phyloP scores from a whole-genome alignment of 2,888 invertebrate species.

The Hipparchia sbordonii region DNA sequence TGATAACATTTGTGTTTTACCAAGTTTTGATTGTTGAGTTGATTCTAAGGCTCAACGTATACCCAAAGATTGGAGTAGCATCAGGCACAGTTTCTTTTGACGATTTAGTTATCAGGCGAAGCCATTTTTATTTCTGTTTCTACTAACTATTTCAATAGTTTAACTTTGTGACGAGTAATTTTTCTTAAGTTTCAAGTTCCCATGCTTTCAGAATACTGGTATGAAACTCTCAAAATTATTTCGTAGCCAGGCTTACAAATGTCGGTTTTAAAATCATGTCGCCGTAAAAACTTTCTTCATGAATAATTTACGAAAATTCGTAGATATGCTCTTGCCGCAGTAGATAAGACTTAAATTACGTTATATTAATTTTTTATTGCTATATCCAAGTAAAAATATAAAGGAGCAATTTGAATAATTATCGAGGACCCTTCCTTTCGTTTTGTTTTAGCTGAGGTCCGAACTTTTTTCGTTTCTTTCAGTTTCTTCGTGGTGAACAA shows the following conservation, averaged over 20 bases:
- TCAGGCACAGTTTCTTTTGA: too few species aligned
- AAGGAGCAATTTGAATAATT: constrained; percentile 75
- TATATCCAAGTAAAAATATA: constrained; percentile 72
- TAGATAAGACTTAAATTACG: constrained; percentile 80
- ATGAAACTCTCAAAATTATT: constrained; percentile 33
- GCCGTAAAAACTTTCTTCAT: constrained; percentile 80
- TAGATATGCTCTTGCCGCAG: constrained; percentile 76
- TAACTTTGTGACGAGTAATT: background rate
- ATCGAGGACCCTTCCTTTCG: constrained; percentile 53
- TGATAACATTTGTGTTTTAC: background rate
- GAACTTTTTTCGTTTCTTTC: constrained; percentile 41
- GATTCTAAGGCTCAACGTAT: background rate
- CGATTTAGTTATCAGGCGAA: background rate
- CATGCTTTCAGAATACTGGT: constrained; percentile 7
- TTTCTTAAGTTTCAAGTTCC: background rate
- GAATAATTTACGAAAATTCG: constrained; percentile 81
- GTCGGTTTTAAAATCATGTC: constrained; percentile 80
- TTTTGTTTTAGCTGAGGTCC: constrained; percentile 55
- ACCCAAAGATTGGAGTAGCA: too few species aligned
- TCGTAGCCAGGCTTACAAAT: constrained; percentile 70
- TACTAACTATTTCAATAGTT: background rate
- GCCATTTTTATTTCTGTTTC: background rate
- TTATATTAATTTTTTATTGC: constrained; percentile 75
- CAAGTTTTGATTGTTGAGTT: background rate
- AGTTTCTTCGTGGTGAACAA: background rate